phyloP scores from a whole-genome alignment of 2,888 invertebrate species.

The Hymenopus coronatus region DNA sequence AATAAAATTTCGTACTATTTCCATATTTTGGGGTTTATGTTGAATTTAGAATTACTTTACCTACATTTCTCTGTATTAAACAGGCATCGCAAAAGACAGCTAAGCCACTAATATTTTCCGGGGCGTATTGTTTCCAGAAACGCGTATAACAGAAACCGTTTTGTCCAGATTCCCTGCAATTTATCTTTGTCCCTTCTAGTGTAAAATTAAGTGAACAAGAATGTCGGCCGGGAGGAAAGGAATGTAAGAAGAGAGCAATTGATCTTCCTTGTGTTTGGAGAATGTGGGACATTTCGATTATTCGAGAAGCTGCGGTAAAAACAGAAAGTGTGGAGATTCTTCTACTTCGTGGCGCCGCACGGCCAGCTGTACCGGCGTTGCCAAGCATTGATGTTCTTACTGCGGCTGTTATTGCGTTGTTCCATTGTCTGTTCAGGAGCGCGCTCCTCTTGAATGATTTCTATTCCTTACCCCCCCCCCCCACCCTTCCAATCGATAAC shows the following conservation, averaged over 20 bases:
- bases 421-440: too few species aligned
- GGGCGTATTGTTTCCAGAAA: neutral
- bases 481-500: too few species aligned
- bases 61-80: too few species aligned
- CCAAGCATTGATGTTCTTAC: too few species aligned
- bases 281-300: neutral
- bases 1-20: too few species aligned
- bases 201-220: neutral
- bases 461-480: too few species aligned
- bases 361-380: too few species aligned
- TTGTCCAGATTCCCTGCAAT: neutral
- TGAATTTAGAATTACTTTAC: too few species aligned
- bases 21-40: too few species aligned
- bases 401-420: too few species aligned
- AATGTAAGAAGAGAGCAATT: neutral
- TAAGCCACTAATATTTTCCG: neutral
- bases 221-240: neutral
- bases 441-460: too few species aligned
- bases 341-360: neutral
- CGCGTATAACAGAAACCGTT: neutral
- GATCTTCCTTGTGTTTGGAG: neutral
- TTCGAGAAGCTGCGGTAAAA: neutral
- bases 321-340: neutral
- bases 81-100: too few species aligned
- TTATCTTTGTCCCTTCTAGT: neutral